These are phyloP conservation scores for Amblyjoppa fuscipennis DNA, from an alignment of 2,888 invertebrate species.

Conservation along the genomic window DNA sequence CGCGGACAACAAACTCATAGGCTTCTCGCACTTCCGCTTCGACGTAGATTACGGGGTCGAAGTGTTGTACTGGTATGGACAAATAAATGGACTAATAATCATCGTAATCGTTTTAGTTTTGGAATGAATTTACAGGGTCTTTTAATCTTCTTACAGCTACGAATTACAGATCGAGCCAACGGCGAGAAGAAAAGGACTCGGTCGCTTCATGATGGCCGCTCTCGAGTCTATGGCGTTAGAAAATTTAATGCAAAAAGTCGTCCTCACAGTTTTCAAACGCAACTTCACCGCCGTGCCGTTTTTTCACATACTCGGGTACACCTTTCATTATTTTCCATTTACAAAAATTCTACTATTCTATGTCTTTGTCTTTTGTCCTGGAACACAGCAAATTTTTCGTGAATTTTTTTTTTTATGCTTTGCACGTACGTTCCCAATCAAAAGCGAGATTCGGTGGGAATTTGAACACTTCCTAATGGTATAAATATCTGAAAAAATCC, in stretches of 20 bases:
- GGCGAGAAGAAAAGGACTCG: conserved; percentile 92
- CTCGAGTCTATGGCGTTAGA: conserved; percentile 91
- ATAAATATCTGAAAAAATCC: no score
- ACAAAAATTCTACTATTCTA: conserved; percentile 30
- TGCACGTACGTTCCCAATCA: no score
- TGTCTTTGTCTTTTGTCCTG: not conserved
- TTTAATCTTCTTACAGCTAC: conserved; percentile 88
- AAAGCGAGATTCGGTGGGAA: not conserved
- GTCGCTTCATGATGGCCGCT: conserved; percentile 92
- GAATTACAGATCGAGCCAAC: conserved; percentile 93
- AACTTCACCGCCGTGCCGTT: conserved; percentile 91
- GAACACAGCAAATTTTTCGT: no score
- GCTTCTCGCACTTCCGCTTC: conserved; percentile 91
- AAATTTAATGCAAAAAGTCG: conserved; percentile 92
- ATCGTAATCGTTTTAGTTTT: not conserved
- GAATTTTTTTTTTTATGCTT: no score
- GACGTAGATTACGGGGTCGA: conserved; percentile 89
- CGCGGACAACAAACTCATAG: conserved; percentile 86
- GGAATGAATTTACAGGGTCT: conserved; percentile 27
- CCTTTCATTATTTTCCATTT: conserved; percentile 11
- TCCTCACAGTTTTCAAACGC: conserved; percentile 93
- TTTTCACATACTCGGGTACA: conserved; percentile 92
- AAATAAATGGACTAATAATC: not conserved
- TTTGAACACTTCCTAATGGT: not conserved
- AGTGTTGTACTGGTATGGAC: conserved; percentile 90